Evolutionary conservation across 2,113 vertebrate species (phyloP), one percentile per base, ranked within the genome.

Genomic region (Podarcis cretensis): DNA sequence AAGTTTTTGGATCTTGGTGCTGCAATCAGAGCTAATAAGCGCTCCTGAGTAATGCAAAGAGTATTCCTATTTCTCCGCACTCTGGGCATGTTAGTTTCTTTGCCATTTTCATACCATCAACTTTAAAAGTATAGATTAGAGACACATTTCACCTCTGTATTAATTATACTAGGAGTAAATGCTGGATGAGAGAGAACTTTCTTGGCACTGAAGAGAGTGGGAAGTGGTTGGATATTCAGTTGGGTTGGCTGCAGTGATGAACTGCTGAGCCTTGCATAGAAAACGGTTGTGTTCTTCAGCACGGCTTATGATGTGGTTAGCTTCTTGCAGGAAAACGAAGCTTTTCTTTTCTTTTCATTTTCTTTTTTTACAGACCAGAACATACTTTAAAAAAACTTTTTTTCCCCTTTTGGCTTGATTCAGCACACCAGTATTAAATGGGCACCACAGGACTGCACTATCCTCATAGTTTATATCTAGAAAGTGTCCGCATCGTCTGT

Each of bases 381-480:
- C 23, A 66, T 76, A 14, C 10, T 14, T 35, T n/a, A 37, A 37
- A 37, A 37, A 37, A 65, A 9, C 30, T 32, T 87, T 80, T 43
- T 86, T 83, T 37, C 14, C n/a, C n/a, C n/a, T 77, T 83, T 77
- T 88, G 57, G 73, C 73, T 83, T 10, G 37, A 35, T 83, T 66
- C 73, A 66, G 6, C 25, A 23, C 35, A 27, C 20, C 21, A 66
- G 48, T 35, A 63, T 43, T 71, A 83, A 83, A 88, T 3, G 27
- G 13, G 71, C 59, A 35, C 73, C 43, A 20, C 14, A 54, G 80
- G 81, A 66, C 59, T 18, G 12, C 20, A 32, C 71, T 3, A 1
- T 77, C 59, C 66, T 88, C 48, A 77, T 83, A 88, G 81, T 54
- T 66, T 77, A 32, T 68, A 76, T 68, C 87, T 54, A 66, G 57